phyloP scores from a whole-genome alignment of 2,113 vertebrate species.

The Opisthocomus hoazin region DNA sequence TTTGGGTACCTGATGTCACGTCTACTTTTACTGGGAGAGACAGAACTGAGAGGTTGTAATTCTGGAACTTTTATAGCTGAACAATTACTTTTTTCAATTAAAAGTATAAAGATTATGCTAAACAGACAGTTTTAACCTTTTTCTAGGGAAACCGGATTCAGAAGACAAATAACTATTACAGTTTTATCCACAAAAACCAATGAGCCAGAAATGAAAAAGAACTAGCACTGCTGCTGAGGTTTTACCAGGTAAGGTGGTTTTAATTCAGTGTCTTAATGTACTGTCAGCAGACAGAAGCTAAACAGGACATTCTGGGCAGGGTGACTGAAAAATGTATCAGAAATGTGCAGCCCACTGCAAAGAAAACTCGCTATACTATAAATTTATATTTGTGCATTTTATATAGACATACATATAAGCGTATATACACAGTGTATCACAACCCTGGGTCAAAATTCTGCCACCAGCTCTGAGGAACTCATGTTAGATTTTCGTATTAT shows the following conservation, averaged over 20 bases:
- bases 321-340: neutral
- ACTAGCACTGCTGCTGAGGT: neutral
- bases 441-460: neutral
- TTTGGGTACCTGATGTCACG: neutral
- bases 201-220: conserved; percentile 31
- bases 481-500: neutral
- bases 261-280: neutral
- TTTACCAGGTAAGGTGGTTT: neutral
- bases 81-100: neutral
- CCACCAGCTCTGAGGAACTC: neutral
- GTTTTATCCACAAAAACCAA: conserved; percentile 60
- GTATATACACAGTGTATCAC: neutral
- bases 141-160: conserved; percentile 18
- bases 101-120: conserved; percentile 29
- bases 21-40: neutral
- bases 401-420: neutral
- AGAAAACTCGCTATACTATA: neutral
- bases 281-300: neutral
- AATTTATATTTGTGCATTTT: neutral
- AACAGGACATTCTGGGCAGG: neutral
- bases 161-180: conserved; percentile 56
- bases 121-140: neutral
- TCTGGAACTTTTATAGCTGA: conserved; percentile 31
- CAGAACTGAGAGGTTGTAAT: neutral
- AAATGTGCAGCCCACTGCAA: neutral